Conservation (phyloP, 2,797 vertebrate genomes). For the Chelmon rostratus region DNA sequence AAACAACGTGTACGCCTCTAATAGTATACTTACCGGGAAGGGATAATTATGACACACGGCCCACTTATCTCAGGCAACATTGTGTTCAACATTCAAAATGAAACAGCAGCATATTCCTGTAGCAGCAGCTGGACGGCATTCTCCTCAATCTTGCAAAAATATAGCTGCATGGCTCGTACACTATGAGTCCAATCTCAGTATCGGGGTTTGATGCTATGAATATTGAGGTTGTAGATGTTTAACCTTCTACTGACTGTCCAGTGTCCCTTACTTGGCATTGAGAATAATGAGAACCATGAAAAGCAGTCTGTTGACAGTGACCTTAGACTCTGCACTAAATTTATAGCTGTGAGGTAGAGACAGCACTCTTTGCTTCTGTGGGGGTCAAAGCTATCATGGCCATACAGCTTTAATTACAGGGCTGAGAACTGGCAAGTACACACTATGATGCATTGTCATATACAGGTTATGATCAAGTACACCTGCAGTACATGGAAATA, state of each 20-base stretch:
- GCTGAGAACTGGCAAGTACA: slow-evolving; percentile 26
- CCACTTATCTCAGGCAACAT: slow-evolving; percentile 65
- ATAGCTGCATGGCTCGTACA: slow-evolving; percentile 11
- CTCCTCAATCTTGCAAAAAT: slow-evolving; percentile 42
- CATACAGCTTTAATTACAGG: slow-evolving; percentile 74
- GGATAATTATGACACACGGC: slow-evolving; percentile 75
- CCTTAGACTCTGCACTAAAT: slow-evolving; percentile 69
- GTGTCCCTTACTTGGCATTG: slow-evolving; percentile 71
- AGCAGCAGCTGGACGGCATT: slow-evolving; percentile 31
- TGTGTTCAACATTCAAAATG: slow-evolving; percentile 65
- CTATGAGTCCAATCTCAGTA: slow-evolving; percentile 20
- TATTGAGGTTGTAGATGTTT: slow-evolving; percentile 56
- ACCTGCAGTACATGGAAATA: background rate
- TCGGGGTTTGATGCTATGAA: slow-evolving; percentile 40
- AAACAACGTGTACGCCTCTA: slow-evolving; percentile 38
- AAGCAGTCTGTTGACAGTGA: slow-evolving; percentile 79
- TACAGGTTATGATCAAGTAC: slow-evolving; percentile 7
- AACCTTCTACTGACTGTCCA: slow-evolving; percentile 52
- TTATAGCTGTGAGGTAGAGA: slow-evolving; percentile 65
- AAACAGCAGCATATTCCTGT: slow-evolving; percentile 51
- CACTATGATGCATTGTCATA: slow-evolving; percentile 24
- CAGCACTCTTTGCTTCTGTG: slow-evolving; percentile 44
- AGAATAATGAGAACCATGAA: slow-evolving; percentile 78
- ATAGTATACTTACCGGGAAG: slow-evolving; percentile 55
- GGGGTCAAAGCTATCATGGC: slow-evolving; percentile 69